phyloP scores from a whole-genome alignment of 2,113 vertebrate species.

The Ahaetulla prasina region DNA sequence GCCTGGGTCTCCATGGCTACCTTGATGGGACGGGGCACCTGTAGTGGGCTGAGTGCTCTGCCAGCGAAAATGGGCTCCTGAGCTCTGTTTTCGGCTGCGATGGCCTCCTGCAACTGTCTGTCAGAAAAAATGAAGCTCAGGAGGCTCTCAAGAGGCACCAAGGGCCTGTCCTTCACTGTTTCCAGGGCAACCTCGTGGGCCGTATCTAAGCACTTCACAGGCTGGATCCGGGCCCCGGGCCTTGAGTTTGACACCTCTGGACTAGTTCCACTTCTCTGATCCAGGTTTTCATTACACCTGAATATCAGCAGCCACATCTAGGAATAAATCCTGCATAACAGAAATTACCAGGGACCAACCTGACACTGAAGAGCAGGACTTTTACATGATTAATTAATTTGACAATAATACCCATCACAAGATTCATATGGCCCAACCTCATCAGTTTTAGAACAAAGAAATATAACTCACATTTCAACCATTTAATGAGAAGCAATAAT shows the following conservation, averaged over 20 bases:
- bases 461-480: not conserved
- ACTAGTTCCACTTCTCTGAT: not conserved
- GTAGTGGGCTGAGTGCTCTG: too few species aligned
- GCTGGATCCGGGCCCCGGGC: too few species aligned
- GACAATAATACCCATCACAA: not conserved
- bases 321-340: not conserved
- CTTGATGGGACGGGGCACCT: too few species aligned
- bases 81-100: too few species aligned
- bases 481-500: not conserved
- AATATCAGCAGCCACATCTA: not conserved
- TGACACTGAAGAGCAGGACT: not conserved
- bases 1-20: too few species aligned
- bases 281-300: not conserved
- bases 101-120: too few species aligned
- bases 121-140: too few species aligned
- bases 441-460: not conserved
- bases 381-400: not conserved
- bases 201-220: too few species aligned
- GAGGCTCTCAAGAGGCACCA: too few species aligned
- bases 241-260: not conserved
- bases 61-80: too few species aligned
- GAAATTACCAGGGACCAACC: not conserved
- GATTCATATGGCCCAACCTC: not conserved
- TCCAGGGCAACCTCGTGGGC: too few species aligned
- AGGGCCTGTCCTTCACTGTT: too few species aligned